Evolutionary conservation across 1,140 invertebrate species (phyloP).

Genomic region (Papilio aristodemus): DNA sequence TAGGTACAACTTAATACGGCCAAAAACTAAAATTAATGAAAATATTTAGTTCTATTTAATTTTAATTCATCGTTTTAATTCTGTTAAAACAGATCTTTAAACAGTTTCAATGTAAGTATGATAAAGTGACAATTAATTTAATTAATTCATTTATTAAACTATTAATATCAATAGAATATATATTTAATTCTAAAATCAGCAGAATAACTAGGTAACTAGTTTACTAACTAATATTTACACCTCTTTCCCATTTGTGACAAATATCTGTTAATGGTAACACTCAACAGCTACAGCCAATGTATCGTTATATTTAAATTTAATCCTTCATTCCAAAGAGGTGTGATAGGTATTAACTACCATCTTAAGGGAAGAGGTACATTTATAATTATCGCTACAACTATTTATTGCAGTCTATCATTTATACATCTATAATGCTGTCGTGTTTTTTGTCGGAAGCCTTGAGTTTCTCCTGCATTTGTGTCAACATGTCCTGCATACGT

Average conservation of each 20-base stretch:
- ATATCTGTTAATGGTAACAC: neutral
- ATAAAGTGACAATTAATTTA: neutral
- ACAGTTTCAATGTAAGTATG: neutral
- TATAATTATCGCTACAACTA: conserved; percentile 47
- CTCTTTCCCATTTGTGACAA: conserved; percentile 16
- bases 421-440: conserved; percentile 91
- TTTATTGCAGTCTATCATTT: conserved; percentile 68
- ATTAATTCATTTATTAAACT: conserved; percentile 12
- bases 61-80: neutral
- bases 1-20: neutral
- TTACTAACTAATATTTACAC: conserved; percentile 20
- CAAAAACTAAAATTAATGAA: neutral
- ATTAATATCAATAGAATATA: conserved; percentile 17
- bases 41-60: neutral
- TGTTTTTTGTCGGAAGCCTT: conserved; percentile 90
- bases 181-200: conserved; percentile 17
- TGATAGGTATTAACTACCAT: conserved; percentile 45
- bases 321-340: conserved; percentile 69
- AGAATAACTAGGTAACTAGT: conserved; percentile 9
- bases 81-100: neutral
- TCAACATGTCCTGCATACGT: conserved; percentile 97
- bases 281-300: neutral
- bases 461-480: conserved; percentile 98
- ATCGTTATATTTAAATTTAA: conserved; percentile 59
- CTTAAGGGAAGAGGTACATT: conserved; percentile 41